Evolutionary conservation across 23 tunicate species (phyloP).

Genomic region (Trididemnum nubilum): DNA sequence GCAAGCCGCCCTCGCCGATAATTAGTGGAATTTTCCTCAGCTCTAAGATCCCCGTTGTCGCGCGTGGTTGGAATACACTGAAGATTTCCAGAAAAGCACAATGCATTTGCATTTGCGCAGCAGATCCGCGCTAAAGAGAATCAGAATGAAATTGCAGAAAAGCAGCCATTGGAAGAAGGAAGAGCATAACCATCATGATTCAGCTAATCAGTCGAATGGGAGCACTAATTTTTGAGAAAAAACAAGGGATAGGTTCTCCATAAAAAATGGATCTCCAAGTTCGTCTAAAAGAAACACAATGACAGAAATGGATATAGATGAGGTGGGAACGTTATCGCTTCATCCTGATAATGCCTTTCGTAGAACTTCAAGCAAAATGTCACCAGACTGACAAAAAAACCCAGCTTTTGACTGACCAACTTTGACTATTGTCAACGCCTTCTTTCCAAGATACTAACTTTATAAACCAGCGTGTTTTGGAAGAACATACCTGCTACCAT

Average conservation of each 20-base stretch:
- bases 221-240: constrained; percentile 54
- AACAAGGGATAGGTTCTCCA: constrained; percentile 50
- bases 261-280: too few species aligned
- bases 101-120: constrained; percentile 54
- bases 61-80: constrained; percentile 85
- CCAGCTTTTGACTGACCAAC: not conserved
- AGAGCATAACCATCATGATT: not conserved
- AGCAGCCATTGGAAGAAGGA: constrained; percentile 53
- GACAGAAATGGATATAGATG: not conserved
- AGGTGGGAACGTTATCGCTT: not conserved
- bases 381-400: not conserved
- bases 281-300: constrained; percentile 7
- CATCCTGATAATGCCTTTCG: constrained; percentile 48
- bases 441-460: constrained; percentile 30
- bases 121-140: constrained; percentile 59
- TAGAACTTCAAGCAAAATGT: not conserved
- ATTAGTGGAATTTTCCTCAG: too few species aligned
- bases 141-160: constrained; percentile 47
- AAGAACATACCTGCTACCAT: too few species aligned
- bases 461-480: constrained; percentile 76
- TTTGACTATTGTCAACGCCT: not conserved
- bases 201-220: not conserved
- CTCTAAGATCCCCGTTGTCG: constrained; percentile 67
- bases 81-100: too few species aligned
- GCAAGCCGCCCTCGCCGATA: not conserved